phyloP scores from a whole-genome alignment of 2,888 invertebrate genomes.

The Callimorpha dominula region DNA sequence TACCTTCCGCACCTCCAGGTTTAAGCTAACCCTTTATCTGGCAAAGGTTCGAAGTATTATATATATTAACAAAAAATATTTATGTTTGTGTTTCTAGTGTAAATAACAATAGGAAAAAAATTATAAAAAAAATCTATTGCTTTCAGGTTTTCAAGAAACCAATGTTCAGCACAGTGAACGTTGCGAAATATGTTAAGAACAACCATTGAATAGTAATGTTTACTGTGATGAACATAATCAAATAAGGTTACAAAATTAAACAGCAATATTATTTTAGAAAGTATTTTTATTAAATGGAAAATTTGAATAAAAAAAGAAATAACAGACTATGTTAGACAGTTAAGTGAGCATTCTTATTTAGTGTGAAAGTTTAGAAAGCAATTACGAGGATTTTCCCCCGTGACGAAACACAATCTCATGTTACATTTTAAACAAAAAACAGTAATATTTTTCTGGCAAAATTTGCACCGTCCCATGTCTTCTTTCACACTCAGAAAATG shows the following conservation, averaged over 20 bases:
- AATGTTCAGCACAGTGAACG: slow-evolving; percentile 14
- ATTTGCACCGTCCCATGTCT: slow-evolving; percentile 7
- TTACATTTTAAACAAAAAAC: no score
- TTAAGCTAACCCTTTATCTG: no score
- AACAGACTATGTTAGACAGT: no score
- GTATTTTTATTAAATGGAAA: no score
- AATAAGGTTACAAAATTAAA: background rate
- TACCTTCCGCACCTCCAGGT: no score
- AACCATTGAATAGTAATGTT: slow-evolving; percentile 7
- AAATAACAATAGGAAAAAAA: slow-evolving; percentile 5
- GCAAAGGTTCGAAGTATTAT: no score
- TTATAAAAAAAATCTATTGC: slow-evolving; percentile 12
- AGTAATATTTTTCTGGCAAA: background rate
- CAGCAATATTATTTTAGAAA: no score
- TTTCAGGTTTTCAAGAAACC: slow-evolving; percentile 17
- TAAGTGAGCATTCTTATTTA: no score
- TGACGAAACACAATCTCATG: no score
- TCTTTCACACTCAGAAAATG: slow-evolving; percentile 6
- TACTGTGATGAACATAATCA: background rate
- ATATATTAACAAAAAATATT: background rate
- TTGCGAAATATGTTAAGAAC: slow-evolving; percentile 7
- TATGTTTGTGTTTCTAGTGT: background rate
- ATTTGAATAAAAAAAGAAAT: no score
- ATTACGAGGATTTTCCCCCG: no score
- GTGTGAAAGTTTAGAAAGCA: no score